Conservation (phyloP, 2,888 invertebrate genomes). For the Dasypogon diadema region DNA sequence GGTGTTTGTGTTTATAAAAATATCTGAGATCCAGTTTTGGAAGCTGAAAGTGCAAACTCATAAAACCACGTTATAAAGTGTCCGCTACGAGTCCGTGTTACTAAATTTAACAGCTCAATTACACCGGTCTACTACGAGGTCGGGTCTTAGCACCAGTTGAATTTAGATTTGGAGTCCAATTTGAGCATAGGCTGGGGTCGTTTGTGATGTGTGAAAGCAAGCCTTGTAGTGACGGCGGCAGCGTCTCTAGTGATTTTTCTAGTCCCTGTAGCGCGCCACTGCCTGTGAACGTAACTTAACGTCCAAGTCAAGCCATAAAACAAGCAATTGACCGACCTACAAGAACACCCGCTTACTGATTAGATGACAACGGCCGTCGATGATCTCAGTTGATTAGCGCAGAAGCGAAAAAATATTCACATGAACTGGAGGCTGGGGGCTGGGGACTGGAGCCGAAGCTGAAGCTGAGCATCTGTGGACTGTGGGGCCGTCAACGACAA, state of each 20-base stretch:
- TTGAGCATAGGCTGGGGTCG: not conserved
- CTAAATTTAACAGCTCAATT: conserved; percentile 38
- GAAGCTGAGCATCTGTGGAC: not conserved
- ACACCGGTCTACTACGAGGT: conserved; percentile 3
- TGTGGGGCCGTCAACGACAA: not conserved
- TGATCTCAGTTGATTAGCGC: conserved; percentile 38
- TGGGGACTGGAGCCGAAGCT: too few relatives aligned
- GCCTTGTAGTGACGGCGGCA: too few relatives aligned
- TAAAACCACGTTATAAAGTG: not conserved
- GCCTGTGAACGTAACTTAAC: conserved; percentile 20
- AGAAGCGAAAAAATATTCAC: conserved; percentile 21
- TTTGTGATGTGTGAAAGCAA: too few relatives aligned
- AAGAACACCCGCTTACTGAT: conserved; percentile 42
- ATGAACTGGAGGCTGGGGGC: not conserved
- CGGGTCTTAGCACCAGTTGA: not conserved
- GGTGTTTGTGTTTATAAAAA: conserved; percentile 16
- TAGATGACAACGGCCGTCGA: conserved; percentile 20
- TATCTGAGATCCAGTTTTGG: conserved; percentile 22
- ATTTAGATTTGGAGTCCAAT: not conserved
- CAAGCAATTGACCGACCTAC: conserved; percentile 35
- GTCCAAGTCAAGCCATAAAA: not conserved
- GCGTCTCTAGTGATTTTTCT: not conserved
- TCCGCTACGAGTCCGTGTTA: not conserved
- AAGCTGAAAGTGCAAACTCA: not conserved
- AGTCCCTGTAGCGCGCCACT: conserved; percentile 18